Evolutionary conservation across 2,888 invertebrate genomes (phyloP), one percentile per base, ranked within the genome.

Genomic region (Furcula furcula): DNA sequence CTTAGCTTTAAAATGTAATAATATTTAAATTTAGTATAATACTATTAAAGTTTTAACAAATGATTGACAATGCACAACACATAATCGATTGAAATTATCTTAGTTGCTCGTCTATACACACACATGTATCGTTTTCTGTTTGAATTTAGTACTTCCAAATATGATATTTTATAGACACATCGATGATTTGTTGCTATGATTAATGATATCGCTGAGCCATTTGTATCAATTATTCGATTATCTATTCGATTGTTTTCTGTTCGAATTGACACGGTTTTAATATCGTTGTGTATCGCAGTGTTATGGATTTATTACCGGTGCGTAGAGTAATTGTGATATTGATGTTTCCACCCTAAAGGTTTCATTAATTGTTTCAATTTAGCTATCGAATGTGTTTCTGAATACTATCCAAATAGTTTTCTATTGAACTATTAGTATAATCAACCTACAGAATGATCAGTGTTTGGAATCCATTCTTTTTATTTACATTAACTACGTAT

Each of bases 141-240:
- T 34, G 46, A 62, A 61, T 55, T 56, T 49, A 54, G 39, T 43
- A 59, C 51, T 63, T 72, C 76, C 68, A 72, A 72, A 76, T 71
- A 70, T 55, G 50, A 56, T 60, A 60, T 55, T 65, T 60, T 62
- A 64, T 70, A 41, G 58, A 64, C 58, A 54, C 55, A 66, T 70
- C 60, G 55, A 64, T 64, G 65, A 70, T 72, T 74, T 68, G 75
- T 67, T 68, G 60, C 50, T 52, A 53, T 76, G 78, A 80, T 76
- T 69, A 70, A 76, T 70, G 66, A 56, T 56, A 55, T 44, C 50
- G 46, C 46, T 42, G 62, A 55, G 54, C 55, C 69, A 70, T 71
- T 68, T 62, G 62, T 68, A 70, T 72, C 73, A 76, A 79, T 78
- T 72, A 75, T 73, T 65, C 45, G 58, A 71, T 71, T 71, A 66